These are phyloP conservation scores for Carcina quercana DNA, from an alignment of 2,888 invertebrate species.

Conservation along the genomic window DNA sequence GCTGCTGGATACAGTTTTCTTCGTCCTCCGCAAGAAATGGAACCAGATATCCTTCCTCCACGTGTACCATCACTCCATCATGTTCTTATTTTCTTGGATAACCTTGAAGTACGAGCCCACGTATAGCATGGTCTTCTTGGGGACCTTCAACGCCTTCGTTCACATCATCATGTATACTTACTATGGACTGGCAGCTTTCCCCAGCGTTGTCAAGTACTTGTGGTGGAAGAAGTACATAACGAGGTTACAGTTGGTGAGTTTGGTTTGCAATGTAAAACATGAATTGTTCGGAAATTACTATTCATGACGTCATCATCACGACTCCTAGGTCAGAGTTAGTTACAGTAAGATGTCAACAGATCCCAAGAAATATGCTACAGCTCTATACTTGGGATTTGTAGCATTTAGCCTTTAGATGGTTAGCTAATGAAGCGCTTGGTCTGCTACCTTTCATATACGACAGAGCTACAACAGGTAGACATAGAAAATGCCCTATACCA, in stretches of 20 bases:
- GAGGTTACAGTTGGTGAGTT: conserved; percentile 78
- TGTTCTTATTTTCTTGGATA: conserved; percentile 80
- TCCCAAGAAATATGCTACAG: too few relatives aligned
- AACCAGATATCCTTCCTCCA: conserved; percentile 88
- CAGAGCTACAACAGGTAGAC: too few relatives aligned
- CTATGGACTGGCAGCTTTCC: conserved; percentile 80
- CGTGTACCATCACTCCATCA: conserved; percentile 87
- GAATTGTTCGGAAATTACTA: too few relatives aligned
- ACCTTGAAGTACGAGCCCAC: conserved; percentile 79
- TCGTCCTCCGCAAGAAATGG: conserved; percentile 84
- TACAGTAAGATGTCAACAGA: too few relatives aligned
- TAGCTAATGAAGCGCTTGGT: too few relatives aligned
- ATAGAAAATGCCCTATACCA: too few relatives aligned
- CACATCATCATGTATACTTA: conserved; percentile 86
- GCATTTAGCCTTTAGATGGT: too few relatives aligned
- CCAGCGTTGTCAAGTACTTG: conserved; percentile 77
- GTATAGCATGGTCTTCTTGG: conserved; percentile 78
- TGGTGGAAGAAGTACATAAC: conserved; percentile 90
- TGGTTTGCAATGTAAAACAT: too few relatives aligned
- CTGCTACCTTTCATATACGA: too few relatives aligned
- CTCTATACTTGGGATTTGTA: too few relatives aligned
- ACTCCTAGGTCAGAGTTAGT: too few relatives aligned
- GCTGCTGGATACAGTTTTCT: conserved; percentile 85
- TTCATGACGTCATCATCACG: too few relatives aligned
- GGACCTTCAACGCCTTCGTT: conserved; percentile 78